Evolutionary conservation across 2,888 invertebrate species (phyloP).

Genomic region (Apomyelois bistriatella): DNA sequence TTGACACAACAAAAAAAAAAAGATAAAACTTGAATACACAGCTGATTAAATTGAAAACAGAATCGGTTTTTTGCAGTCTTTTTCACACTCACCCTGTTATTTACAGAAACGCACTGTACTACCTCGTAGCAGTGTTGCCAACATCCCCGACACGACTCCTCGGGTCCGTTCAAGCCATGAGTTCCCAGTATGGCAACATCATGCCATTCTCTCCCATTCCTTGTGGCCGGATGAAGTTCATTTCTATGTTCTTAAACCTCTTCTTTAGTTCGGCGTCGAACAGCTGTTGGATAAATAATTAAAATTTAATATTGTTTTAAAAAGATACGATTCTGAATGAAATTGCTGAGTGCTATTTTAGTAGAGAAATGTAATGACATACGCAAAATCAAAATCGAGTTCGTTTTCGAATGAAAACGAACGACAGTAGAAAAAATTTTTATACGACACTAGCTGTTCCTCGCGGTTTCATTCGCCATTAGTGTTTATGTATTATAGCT

Average conservation of each 20-base stretch:
- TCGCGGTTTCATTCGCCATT: no score
- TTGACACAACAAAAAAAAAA: background rate
- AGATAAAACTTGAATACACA: background rate
- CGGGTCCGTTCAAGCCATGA: conserved; percentile 48
- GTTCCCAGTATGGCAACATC: conserved; percentile 84
- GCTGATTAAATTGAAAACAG: background rate
- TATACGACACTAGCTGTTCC: no score
- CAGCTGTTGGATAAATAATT: conserved; percentile 64
- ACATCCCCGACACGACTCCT: background rate
- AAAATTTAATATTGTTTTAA: background rate
- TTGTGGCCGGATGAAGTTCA: conserved; percentile 87
- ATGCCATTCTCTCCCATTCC: conserved; percentile 81
- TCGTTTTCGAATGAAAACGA: no score
- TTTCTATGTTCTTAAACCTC: conserved; percentile 85
- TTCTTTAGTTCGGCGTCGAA: conserved; percentile 89
- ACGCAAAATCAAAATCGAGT: no score
- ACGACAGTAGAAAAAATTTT: no score
- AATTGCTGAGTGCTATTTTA: no score
- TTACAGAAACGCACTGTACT: conserved; percentile 3
- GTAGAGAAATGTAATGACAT: no score
- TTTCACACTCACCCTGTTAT: background rate
- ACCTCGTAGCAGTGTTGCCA: conserved; percentile 4
- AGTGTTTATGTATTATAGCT: no score
- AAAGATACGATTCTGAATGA: background rate
- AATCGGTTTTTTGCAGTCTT: background rate